phyloP scores from a whole-genome alignment of 2,888 invertebrate genomes.

The Tetrapedia diversipes region DNA sequence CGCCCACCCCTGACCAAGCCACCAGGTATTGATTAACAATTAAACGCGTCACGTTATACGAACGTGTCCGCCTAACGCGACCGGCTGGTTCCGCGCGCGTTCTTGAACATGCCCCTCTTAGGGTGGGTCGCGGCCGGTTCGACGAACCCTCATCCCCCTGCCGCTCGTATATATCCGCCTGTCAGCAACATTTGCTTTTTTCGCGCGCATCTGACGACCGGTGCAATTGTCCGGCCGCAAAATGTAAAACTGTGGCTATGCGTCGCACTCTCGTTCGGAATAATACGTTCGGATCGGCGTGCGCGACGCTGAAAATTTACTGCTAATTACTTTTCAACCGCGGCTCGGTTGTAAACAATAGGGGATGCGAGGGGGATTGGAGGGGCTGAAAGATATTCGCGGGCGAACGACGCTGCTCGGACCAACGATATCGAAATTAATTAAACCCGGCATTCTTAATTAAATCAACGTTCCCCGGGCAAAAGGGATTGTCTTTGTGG shows the following conservation, averaged over 20 bases:
- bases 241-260: slow-evolving; percentile 13
- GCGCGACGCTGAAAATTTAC: slow-evolving; percentile 57
- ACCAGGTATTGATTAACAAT: slow-evolving; percentile 58
- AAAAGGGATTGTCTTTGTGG: slow-evolving; percentile 38
- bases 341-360: slow-evolving; percentile 30
- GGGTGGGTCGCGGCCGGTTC: slow-evolving; percentile 38
- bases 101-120: slow-evolving; percentile 55
- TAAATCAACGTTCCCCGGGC: slow-evolving; percentile 35
- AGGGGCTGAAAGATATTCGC: too few relatives aligned
- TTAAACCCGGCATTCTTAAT: slow-evolving; percentile 29
- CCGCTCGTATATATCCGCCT: slow-evolving; percentile 50
- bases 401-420: neutral
- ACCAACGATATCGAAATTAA: slow-evolving; percentile 52
- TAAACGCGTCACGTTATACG: slow-evolving; percentile 47
- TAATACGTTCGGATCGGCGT: slow-evolving; percentile 27
- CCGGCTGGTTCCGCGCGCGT: slow-evolving; percentile 27
- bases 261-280: neutral
- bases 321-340: slow-evolving; percentile 64
- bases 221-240: neutral
- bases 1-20: too few relatives aligned
- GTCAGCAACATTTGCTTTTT: slow-evolving; percentile 57
- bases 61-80: slow-evolving; percentile 12
- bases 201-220: neutral
- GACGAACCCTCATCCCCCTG: slow-evolving; percentile 33
- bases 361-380: too few relatives aligned